Base-by-base conservation (phyloP, 1,140 invertebrate genomes). In the Cyclina sinensis region DNA sequence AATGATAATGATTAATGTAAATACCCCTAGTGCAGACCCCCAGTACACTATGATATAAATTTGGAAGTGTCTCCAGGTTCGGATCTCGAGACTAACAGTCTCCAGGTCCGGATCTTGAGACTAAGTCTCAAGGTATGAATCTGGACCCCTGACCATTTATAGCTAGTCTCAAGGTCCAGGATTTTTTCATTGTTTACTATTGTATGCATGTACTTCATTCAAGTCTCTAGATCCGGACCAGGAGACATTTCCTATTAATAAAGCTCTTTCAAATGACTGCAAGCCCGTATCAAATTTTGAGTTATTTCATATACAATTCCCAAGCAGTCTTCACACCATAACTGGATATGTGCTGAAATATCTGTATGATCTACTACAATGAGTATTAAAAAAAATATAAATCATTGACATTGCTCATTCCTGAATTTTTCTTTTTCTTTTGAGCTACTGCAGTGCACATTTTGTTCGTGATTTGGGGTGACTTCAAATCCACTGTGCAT, bases 21-120 rank as follows among this genome's bases (percentile, higher is more conserved):
- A 62, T 62, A 62, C 57, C 21, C 57, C 57, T 62, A 62, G 57
- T 62, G 57, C 57, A 62, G 57, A 62, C 57, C 27, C 57, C 57
- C 57, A 62, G 57, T 62, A 62, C 57, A 62, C 57, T 62, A 18
- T 62, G 57, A 62, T 62, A 62, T 62, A 62, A 62, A 62, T 62
- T 62, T n/a, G 57, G 21, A 62, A 43, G 43, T 43, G 57, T 62
- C 57, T 62, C 27, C 57, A 62, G 21, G 57, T 62, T 18, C 27
- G 57, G 57, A 62, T 62, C 57, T 62, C 27, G 57, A 62, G 57
- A 7, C 57, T 62, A 62, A 62, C 4, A 62, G 57, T 62, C 57
- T 62, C 57, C 57, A 62, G 57, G 57, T 62, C 57, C 57, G 27
- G 27, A 62, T 62, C 21, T 62, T 62, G 57, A 62, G 27, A 62